phyloP scores from a whole-genome alignment of 2,113 vertebrate genomes.

The Oreotrochilus melanogaster region DNA sequence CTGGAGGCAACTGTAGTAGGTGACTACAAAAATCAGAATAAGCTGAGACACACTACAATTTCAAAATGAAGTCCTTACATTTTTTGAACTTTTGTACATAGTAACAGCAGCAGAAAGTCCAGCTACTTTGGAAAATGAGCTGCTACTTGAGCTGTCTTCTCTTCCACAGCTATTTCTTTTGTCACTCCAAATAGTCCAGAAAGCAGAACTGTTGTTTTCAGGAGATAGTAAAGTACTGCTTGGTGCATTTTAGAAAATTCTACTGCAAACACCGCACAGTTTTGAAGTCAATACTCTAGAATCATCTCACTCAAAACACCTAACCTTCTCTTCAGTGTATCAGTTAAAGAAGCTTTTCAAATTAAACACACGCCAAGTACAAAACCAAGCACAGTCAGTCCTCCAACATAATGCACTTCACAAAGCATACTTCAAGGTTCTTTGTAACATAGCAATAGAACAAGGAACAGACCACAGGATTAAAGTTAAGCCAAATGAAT shows the following conservation, averaged over 20 bases:
- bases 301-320: background rate
- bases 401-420: background rate
- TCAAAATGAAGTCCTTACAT: background rate
- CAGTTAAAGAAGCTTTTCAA: background rate
- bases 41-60: background rate
- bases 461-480: conserved; percentile 42
- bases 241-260: background rate
- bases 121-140: background rate
- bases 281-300: background rate
- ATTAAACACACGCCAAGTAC: background rate
- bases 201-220: background rate
- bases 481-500: conserved; percentile 19
- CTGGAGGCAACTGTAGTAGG: background rate
- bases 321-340: background rate
- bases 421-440: background rate
- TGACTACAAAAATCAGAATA: background rate
- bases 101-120: background rate
- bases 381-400: conserved; percentile 5
- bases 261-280: background rate
- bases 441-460: background rate
- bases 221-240: background rate
- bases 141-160: background rate
- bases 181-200: background rate
- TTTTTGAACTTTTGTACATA: background rate
- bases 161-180: background rate